Evolutionary conservation across 1,140 invertebrate species (phyloP).

Genomic region (Nasonia longicornis): DNA sequence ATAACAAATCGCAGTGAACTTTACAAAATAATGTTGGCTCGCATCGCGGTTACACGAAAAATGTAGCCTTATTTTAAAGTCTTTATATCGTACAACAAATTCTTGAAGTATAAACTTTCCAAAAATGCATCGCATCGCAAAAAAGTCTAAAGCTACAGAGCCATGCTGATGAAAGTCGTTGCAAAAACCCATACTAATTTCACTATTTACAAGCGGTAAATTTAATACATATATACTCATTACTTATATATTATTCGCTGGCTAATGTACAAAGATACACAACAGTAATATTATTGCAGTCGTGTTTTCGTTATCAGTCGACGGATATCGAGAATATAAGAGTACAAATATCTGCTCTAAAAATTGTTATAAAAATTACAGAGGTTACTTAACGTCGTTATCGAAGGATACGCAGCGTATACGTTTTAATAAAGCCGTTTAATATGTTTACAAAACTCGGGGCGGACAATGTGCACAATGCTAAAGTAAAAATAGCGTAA

Average conservation of each 20-base stretch:
- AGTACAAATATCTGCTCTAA: constrained; percentile 23
- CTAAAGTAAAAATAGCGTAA: neutral
- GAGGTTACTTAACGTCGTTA: constrained; percentile 16
- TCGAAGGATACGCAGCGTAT: constrained; percentile 18
- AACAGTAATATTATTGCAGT: constrained; percentile 23
- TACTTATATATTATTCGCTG: constrained; percentile 34
- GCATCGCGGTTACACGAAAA: constrained; percentile 6
- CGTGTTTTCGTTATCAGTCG: constrained; percentile 39
- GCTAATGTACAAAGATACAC: constrained; percentile 36
- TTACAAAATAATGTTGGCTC: constrained; percentile 39
- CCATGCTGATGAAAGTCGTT: constrained; percentile 38
- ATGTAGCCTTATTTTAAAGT: constrained; percentile 35
- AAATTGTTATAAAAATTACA: constrained; percentile 37
- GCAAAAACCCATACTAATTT: constrained; percentile 34
- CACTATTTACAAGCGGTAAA: constrained; percentile 42
- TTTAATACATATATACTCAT: constrained; percentile 22
- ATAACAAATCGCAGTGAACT: constrained; percentile 37
- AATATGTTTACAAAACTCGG: constrained; percentile 3
- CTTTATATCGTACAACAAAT: constrained; percentile 35
- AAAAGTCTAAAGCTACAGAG: constrained; percentile 38
- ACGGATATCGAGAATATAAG: constrained; percentile 26
- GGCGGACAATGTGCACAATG: neutral
- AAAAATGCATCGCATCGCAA: constrained; percentile 37
- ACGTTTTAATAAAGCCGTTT: constrained; percentile 11
- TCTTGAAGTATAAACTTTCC: constrained; percentile 37